These are phyloP conservation scores for Pteropus rufus DNA, from an alignment of 2,797 vertebrate species.

Conservation along the genomic window DNA sequence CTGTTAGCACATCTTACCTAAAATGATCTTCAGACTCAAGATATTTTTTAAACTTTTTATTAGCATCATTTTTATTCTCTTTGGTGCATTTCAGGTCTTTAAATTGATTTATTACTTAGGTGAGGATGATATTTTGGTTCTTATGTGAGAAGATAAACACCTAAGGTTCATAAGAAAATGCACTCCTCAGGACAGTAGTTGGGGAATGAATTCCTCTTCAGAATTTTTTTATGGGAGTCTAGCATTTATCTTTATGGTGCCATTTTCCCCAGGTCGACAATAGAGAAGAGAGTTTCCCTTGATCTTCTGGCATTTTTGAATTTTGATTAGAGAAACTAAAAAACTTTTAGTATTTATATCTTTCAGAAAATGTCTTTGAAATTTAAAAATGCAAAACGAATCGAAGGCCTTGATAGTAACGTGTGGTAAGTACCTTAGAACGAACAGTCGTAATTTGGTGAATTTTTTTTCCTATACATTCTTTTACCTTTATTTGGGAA, in stretches of 20 bases:
- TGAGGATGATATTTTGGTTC: background rate
- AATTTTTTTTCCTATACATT: background rate
- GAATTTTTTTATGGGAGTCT: background rate
- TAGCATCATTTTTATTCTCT: background rate
- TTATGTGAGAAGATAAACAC: background rate
- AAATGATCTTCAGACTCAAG: conserved; percentile 1
- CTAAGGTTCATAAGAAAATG: background rate
- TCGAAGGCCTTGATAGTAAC: conserved; percentile 94
- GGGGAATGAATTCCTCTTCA: background rate
- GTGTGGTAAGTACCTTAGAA: conserved; percentile 89
- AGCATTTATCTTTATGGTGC: background rate
- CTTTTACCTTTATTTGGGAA: conserved; percentile 6
- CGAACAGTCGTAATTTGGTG: conserved; percentile 2
- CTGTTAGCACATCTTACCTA: background rate
- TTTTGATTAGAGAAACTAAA: conserved; percentile 65
- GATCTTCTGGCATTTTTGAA: background rate
- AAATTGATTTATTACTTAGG: background rate
- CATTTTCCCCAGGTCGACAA: background rate
- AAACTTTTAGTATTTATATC: conserved; percentile 67
- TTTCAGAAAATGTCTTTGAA: conserved; percentile 85
- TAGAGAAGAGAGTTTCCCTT: background rate
- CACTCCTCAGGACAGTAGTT: background rate
- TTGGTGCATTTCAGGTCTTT: background rate
- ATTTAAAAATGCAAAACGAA: conserved; percentile 91
- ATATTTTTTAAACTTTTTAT: background rate